Conservation (phyloP, 2,113 vertebrate species). For the Centropus bengalensis region DNA sequence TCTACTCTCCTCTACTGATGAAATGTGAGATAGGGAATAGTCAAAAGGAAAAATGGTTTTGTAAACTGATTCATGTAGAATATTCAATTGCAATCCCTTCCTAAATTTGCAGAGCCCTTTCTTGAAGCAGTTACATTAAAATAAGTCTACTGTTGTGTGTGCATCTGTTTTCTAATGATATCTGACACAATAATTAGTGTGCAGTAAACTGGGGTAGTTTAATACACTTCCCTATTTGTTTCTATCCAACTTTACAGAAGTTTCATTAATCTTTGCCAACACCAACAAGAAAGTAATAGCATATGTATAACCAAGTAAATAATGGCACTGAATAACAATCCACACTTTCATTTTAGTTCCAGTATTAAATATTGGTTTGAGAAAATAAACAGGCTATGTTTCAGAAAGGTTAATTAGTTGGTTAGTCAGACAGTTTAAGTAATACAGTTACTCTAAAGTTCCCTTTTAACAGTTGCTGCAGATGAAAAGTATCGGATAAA, state of each 20-base stretch:
- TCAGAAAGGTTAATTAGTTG: neutral
- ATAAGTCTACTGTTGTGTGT: neutral
- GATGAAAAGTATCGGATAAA: neutral
- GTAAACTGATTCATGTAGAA: neutral
- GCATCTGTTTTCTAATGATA: neutral
- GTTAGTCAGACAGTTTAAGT: neutral
- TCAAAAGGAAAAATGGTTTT: neutral
- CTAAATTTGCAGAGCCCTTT: neutral
- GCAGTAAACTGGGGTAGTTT: neutral
- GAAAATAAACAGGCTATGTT: neutral
- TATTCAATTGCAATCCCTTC: neutral
- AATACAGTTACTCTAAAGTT: neutral
- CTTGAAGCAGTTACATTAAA: neutral
- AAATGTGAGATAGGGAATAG: neutral
- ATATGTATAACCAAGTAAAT: neutral
- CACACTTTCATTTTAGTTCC: neutral
- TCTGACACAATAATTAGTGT: slow-evolving; percentile 31
- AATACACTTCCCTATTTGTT: neutral
- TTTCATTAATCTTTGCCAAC: slow-evolving; percentile 42
- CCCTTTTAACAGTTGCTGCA: neutral
- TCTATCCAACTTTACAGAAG: neutral
- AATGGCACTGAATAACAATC: neutral
- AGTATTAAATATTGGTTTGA: neutral
- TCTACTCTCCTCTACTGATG: neutral
- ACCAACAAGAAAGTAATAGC: slow-evolving; percentile 18